Conservation (phyloP, 2,888 invertebrate species). For the Stomorhina lunata region DNA sequence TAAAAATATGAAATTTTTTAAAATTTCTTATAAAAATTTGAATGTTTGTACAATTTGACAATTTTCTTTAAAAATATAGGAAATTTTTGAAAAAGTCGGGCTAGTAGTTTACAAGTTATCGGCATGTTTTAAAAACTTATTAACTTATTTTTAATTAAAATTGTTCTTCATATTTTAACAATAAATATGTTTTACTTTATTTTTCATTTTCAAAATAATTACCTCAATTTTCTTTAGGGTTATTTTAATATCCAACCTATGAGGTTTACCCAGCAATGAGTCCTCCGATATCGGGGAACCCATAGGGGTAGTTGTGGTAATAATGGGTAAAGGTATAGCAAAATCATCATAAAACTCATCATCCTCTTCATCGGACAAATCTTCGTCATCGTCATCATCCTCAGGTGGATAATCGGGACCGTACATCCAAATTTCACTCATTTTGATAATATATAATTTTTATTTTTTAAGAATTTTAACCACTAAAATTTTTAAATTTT, state of each 20-base stretch:
- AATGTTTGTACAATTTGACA: too few relatives aligned
- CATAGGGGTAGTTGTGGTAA: constrained; percentile 35
- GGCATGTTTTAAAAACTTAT: too few relatives aligned
- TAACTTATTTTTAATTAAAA: too few relatives aligned
- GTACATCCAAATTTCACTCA: constrained; percentile 65
- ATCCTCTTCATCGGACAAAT: constrained; percentile 50
- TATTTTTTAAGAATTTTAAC: not conserved
- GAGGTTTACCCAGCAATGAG: constrained; percentile 5
- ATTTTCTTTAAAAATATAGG: too few relatives aligned
- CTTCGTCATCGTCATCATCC: constrained; percentile 52
- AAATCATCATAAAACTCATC: constrained; percentile 60
- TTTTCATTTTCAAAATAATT: too few relatives aligned
- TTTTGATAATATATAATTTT: constrained; percentile 35
- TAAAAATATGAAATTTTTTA: too few relatives aligned
- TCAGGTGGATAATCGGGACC: constrained; percentile 60
- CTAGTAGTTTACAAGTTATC: too few relatives aligned
- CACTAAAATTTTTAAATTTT: not conserved
- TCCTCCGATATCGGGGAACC: constrained; percentile 24
- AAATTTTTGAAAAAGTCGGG: too few relatives aligned
- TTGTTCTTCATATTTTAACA: too few relatives aligned
- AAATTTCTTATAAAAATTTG: too few relatives aligned
- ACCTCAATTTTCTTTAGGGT: constrained; percentile 63
- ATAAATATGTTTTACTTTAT: too few relatives aligned
- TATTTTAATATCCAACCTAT: constrained; percentile 60
- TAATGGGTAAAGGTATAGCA: constrained; percentile 54